Conservation (phyloP, 2,888 invertebrate genomes). For the Cartodere bifasciata region DNA sequence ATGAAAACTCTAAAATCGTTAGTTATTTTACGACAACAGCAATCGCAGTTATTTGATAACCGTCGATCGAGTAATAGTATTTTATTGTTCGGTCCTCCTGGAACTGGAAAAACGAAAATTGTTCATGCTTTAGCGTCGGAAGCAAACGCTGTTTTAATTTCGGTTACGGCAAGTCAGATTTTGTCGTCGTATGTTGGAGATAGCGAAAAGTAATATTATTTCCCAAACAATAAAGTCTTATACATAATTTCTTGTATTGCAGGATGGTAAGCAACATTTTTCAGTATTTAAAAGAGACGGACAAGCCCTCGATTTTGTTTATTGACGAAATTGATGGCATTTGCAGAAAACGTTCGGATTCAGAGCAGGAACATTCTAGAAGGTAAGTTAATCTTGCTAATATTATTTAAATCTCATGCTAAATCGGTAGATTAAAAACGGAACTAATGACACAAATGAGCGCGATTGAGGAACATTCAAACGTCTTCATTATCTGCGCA, state of each 20-base stretch:
- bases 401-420: conserved; percentile 1
- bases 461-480: conserved; percentile 23
- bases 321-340: conserved; percentile 49
- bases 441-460: conserved; percentile 44
- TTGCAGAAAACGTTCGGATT: conserved; percentile 36
- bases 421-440: conserved; percentile 37
- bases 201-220: conserved; percentile 41
- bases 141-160: conserved; percentile 37
- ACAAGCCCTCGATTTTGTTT: conserved; percentile 38
- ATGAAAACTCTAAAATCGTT: conserved; percentile 38
- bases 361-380: conserved; percentile 40
- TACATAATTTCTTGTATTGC: conserved; percentile 9
- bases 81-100: conserved; percentile 41
- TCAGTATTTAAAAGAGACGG: conserved; percentile 20
- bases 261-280: conserved; percentile 26
- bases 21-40: conserved; percentile 38
- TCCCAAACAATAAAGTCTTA: not conserved
- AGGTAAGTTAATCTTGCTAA: conserved; percentile 22
- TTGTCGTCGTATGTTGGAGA: conserved; percentile 43
- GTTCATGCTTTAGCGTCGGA: conserved; percentile 36
- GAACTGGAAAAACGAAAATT: conserved; percentile 37
- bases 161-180: conserved; percentile 40
- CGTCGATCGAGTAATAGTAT: conserved; percentile 37
- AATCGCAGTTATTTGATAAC: conserved; percentile 41
- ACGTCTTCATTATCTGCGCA: conserved; percentile 38